Percentiles rank a stretch among this genome's conserved stretches.
Conservation (phyloP, 2,888 invertebrate species). For the Lagria hirta region DNA sequence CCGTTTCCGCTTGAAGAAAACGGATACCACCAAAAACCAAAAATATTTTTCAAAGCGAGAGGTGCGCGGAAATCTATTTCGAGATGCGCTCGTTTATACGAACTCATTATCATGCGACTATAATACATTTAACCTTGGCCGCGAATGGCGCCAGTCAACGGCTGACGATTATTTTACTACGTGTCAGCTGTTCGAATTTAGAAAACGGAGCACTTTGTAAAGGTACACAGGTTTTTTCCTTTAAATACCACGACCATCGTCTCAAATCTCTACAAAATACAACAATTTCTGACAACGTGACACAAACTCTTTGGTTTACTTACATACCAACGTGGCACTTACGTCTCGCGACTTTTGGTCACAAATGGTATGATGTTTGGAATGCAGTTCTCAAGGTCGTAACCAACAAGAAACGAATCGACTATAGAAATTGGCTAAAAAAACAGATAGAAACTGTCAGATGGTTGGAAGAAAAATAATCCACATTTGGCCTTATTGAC, state of each 20-base stretch:
- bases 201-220: no score
- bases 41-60: constrained; percentile 8
- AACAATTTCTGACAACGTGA: constrained; percentile 4
- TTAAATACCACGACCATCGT: no score
- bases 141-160: constrained; percentile 40
- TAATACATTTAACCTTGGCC: constrained; percentile 44
- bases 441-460: no score
- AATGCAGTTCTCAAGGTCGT: constrained; percentile 29
- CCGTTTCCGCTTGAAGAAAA: not conserved
- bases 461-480: no score
- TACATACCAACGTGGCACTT: constrained; percentile 7
- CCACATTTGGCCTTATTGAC: no score
- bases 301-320: no score
- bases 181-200: constrained; percentile 34
- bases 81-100: constrained; percentile 39
- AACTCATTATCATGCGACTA: constrained; percentile 36
- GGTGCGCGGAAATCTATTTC: constrained; percentile 40
- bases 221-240: no score
- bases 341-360: constrained; percentile 5
- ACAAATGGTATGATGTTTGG: constrained; percentile 11
- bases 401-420: no score
- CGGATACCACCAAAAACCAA: constrained; percentile 3
- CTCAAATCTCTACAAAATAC: no score
- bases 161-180: constrained; percentile 27
- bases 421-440: no score